phyloP scores from a whole-genome alignment of 37 sponge, comb jelly and placozoan genomes.

The Cladorhizidae sp. region DNA sequence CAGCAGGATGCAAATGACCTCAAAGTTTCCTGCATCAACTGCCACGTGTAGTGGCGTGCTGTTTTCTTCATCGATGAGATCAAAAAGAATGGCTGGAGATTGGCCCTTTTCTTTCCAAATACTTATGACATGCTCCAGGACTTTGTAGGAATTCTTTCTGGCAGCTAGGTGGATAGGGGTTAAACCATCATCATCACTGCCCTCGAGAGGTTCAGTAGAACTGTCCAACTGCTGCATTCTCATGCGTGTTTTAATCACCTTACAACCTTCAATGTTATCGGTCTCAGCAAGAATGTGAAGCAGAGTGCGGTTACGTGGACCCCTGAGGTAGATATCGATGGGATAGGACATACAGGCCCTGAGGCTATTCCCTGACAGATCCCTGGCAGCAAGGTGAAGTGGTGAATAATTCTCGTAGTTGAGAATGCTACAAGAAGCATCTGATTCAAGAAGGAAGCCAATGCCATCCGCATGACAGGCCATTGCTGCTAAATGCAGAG shows the following conservation, averaged over 20 bases:
- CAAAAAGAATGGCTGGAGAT: conserved; percentile 47
- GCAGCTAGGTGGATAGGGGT: conserved; percentile 82
- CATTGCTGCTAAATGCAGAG: conserved; percentile 73
- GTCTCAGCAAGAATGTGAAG: conserved; percentile 73
- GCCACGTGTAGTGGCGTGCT: conserved; percentile 87
- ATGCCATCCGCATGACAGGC: conserved; percentile 32
- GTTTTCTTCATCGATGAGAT: conserved; percentile 76
- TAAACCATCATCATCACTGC: conserved; percentile 68
- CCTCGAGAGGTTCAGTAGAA: conserved; percentile 33
- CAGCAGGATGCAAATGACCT: conserved; percentile 68
- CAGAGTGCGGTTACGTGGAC: conserved; percentile 44
- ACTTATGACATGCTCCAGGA: conserved; percentile 51
- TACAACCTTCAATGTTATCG: conserved; percentile 60
- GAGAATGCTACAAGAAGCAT: conserved; percentile 44
- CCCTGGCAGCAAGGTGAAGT: conserved; percentile 67
- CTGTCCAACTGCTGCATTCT: not conserved
- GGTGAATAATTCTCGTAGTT: conserved; percentile 52
- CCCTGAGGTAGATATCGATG: not conserved
- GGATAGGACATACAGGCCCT: not conserved
- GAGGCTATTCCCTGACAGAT: not conserved
- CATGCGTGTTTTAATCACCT: conserved; percentile 14
- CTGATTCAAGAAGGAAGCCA: conserved; percentile 45
- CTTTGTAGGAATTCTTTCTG: conserved; percentile 52
- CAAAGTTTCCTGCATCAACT: conserved; percentile 72
- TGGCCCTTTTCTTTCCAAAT: conserved; percentile 52